Evolutionary conservation across 1,140 invertebrate species (phyloP).

Genomic region (Aricia agestis): DNA sequence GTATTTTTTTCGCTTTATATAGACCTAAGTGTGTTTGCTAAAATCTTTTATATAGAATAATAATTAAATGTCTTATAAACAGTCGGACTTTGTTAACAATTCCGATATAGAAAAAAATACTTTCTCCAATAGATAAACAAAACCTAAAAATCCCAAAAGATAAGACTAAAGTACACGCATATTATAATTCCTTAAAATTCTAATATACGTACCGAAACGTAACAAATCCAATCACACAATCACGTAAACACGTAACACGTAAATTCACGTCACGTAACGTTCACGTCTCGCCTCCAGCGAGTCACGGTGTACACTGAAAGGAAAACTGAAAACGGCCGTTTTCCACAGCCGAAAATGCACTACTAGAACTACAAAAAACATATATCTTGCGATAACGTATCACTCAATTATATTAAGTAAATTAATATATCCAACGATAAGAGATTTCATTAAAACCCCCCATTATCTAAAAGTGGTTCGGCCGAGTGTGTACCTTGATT

Average conservation of each 20-base stretch:
- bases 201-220: background rate
- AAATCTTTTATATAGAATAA: background rate
- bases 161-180: background rate
- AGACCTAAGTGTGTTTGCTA: no score
- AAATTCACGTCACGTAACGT: background rate
- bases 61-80: no score
- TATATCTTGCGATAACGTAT: constrained; percentile 45
- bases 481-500: constrained; percentile 2
- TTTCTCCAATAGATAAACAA: no score
- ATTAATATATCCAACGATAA: constrained; percentile 50
- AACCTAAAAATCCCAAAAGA: background rate
- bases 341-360: background rate
- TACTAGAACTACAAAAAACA: constrained; percentile 18
- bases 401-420: constrained; percentile 55
- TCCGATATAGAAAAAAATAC: no score
- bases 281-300: background rate
- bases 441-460: constrained; percentile 39
- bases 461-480: constrained; percentile 31
- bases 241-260: background rate
- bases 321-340: background rate
- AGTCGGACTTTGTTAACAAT: no score
- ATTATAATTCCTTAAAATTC: background rate
- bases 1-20: no score
- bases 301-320: background rate
- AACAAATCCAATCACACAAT: constrained; percentile 6